Evolutionary conservation across 2,888 invertebrate species (phyloP).

Genomic region (Agrotis segetum): DNA sequence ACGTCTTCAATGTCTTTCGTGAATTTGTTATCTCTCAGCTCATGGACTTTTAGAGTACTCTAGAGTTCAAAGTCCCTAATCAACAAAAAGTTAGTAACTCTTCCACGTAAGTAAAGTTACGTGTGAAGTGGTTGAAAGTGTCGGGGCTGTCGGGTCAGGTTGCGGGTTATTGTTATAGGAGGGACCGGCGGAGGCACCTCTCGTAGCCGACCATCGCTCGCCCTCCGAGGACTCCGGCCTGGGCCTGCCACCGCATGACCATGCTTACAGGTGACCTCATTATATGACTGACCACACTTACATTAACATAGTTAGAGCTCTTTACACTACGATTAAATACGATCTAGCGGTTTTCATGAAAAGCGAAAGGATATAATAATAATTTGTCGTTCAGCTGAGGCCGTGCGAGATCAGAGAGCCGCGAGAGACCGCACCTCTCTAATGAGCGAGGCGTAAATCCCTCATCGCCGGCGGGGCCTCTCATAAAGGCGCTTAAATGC

Average conservation of each 20-base stretch:
- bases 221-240: slow-evolving; percentile 99
- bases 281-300: slow-evolving; percentile 70
- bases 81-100: slow-evolving; percentile 42
- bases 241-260: slow-evolving; percentile 95
- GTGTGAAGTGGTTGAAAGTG: slow-evolving; percentile 59
- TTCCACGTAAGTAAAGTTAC: slow-evolving; percentile 52
- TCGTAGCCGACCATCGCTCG: slow-evolving; percentile 94
- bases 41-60: slow-evolving; percentile 30
- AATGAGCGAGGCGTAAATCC: slow-evolving; percentile 80
- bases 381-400: slow-evolving; percentile 46
- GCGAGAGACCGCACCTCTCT: slow-evolving; percentile 63
- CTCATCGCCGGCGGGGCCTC: slow-evolving; percentile 72
- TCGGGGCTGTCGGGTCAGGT: slow-evolving; percentile 81
- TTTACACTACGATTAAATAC: slow-evolving; percentile 33
- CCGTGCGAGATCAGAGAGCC: slow-evolving; percentile 50
- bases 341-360: slow-evolving; percentile 34
- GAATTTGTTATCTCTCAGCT: slow-evolving; percentile 21
- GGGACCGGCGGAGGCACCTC: slow-evolving; percentile 90
- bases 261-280: slow-evolving; percentile 92
- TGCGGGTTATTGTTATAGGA: slow-evolving; percentile 91
- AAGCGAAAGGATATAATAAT: slow-evolving; percentile 35
- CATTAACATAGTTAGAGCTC: slow-evolving; percentile 59
- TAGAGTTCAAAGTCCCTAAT: slow-evolving; percentile 42
- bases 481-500: slow-evolving; percentile 79
- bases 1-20: slow-evolving; percentile 41